Evolutionary conservation across 2,888 invertebrate species (phyloP).

Genomic region (Quadroppia sp.): DNA sequence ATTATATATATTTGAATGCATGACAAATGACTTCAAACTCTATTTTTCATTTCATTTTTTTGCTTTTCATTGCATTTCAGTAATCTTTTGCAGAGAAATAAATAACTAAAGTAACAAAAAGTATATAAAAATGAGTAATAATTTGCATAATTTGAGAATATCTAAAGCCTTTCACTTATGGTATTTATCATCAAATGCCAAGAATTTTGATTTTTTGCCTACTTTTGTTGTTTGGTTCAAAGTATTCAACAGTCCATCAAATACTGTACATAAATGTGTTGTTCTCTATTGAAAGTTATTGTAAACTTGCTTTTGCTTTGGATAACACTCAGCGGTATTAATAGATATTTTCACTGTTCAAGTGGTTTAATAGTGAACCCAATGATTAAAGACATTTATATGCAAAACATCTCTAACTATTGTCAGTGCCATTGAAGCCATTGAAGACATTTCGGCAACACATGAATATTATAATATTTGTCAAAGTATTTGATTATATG

Average conservation of each 20-base stretch:
- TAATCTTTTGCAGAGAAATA: neutral
- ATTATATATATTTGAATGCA: neutral
- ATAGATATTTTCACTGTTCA: neutral
- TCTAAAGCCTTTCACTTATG: neutral
- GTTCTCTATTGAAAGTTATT: neutral
- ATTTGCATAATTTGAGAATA: neutral
- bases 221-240: no score
- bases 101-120: no score
- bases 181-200: neutral
- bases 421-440: neutral
- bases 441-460: no score
- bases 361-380: conserved; percentile 13
- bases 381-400: neutral
- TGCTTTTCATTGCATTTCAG: neutral
- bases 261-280: no score
- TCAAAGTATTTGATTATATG: neutral
- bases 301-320: conserved; percentile 11
- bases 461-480: no score
- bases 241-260: no score
- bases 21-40: conserved; percentile 5
- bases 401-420: conserved; percentile 4
- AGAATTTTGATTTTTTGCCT: no score
- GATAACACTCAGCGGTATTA: no score
- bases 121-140: neutral
- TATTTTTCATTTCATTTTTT: neutral